Conservation (phyloP, 2,113 vertebrate species). For the Rhegmatorhina hoffmannsi region DNA sequence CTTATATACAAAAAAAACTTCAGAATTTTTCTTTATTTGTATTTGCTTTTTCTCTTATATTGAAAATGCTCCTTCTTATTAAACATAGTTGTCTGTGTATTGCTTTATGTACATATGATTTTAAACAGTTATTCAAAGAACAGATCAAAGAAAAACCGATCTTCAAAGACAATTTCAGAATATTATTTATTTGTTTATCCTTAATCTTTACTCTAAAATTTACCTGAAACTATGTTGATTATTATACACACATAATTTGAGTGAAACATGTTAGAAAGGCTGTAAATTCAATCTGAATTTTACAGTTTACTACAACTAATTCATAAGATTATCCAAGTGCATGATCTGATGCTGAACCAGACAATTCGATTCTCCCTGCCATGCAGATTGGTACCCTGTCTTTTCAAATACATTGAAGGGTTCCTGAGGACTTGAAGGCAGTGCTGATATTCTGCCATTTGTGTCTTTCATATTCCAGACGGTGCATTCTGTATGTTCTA, state of each 20-base stretch:
- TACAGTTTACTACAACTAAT: background rate
- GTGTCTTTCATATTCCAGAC: background rate
- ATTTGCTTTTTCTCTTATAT: background rate
- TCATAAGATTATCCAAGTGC: background rate
- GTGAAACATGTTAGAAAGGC: background rate
- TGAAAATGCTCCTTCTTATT: background rate
- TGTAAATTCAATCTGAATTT: background rate
- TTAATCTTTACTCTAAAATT: background rate
- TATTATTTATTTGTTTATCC: background rate
- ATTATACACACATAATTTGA: background rate
- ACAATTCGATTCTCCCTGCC: background rate
- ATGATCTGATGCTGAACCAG: background rate
- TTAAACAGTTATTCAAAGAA: background rate
- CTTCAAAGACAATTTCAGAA: background rate
- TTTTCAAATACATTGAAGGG: background rate
- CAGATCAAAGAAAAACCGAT: background rate
- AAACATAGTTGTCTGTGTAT: background rate
- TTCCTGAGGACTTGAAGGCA: background rate
- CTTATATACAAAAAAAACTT: background rate
- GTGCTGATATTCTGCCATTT: background rate
- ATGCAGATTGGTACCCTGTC: background rate
- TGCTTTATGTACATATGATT: background rate
- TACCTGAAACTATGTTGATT: background rate
- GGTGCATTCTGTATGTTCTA: background rate
- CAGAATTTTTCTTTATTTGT: accelerated